These are phyloP conservation scores for Acromyrmex heyeri DNA, from an alignment of 1,140 invertebrate genomes.

Conservation along the genomic window DNA sequence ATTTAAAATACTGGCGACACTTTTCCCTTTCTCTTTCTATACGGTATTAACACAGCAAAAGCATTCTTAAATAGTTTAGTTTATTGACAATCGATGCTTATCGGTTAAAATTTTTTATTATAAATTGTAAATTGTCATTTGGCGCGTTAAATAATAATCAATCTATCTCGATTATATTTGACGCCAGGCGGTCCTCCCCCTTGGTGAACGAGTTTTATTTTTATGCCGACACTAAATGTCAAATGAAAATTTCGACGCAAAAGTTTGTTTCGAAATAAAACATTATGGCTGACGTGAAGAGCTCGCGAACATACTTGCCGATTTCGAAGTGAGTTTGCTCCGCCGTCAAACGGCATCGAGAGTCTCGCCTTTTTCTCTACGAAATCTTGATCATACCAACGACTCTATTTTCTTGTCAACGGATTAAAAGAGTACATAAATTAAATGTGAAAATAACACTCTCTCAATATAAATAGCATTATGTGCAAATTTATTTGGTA, in stretches of 20 bases:
- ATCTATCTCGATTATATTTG: slow-evolving; percentile 61
- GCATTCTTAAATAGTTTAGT: slow-evolving; percentile 7
- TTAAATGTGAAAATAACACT: background rate
- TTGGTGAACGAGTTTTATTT: slow-evolving; percentile 59
- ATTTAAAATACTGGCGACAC: background rate
- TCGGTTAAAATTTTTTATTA: slow-evolving; percentile 31
- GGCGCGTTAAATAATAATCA: slow-evolving; percentile 57
- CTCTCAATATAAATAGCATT: background rate
- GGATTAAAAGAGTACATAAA: background rate
- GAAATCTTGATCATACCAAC: background rate
- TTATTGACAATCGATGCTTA: slow-evolving; percentile 1
- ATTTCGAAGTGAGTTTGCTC: slow-evolving; percentile 29
- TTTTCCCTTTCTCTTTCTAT: background rate
- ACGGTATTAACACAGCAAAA: background rate
- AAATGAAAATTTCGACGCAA: slow-evolving; percentile 57
- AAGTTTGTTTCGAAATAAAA: slow-evolving; percentile 63
- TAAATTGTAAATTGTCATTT: slow-evolving; percentile 52
- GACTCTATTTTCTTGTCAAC: background rate
- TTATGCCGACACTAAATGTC: slow-evolving; percentile 60
- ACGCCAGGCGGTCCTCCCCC: slow-evolving; percentile 45
- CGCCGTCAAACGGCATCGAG: slow-evolving; percentile 17
- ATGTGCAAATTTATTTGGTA: background rate
- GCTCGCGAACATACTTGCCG: slow-evolving; percentile 53
- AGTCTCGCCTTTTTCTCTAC: slow-evolving; percentile 3
- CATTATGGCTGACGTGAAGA: slow-evolving; percentile 61